Evolutionary conservation across 2,888 invertebrate species (phyloP).

Genomic region (Sesia bembeciformis): DNA sequence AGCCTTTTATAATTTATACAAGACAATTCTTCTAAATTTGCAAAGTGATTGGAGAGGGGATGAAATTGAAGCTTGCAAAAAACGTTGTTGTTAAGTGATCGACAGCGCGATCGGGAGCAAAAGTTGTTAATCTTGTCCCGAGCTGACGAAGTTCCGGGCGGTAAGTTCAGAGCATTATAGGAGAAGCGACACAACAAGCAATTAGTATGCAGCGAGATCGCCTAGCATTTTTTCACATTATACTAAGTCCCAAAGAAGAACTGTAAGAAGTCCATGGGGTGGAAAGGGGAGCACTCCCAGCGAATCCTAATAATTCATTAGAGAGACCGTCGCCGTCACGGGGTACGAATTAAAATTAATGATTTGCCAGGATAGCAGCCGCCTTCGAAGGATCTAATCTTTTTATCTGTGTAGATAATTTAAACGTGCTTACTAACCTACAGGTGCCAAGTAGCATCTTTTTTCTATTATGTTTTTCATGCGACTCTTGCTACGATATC

Average conservation of each 20-base stretch:
- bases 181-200: conserved; percentile 61
- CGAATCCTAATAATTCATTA: conserved; percentile 74
- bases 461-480: conserved; percentile 31
- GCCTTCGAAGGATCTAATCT: conserved; percentile 54
- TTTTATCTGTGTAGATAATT: conserved; percentile 61
- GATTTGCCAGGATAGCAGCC: conserved; percentile 62
- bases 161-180: conserved; percentile 50
- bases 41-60: too few species aligned
- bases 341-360: conserved; percentile 73
- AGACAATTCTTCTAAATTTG: too few species aligned
- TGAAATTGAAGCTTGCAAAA: conserved; percentile 12
- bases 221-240: conserved; percentile 71
- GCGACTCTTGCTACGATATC: background rate
- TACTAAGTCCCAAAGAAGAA: conserved; percentile 67
- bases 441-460: conserved; percentile 54
- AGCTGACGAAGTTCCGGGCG: conserved; percentile 45
- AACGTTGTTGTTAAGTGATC: conserved; percentile 52
- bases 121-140: conserved; percentile 66
- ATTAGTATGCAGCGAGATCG: conserved; percentile 68
- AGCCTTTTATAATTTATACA: too few species aligned
- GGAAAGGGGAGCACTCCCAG: conserved; percentile 42
- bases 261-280: conserved; percentile 47
- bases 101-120: conserved; percentile 41
- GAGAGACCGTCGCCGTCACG: conserved; percentile 54
- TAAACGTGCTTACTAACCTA: conserved; percentile 39